These are phyloP conservation scores for Agrypnia vestita DNA, from an alignment of 1,140 invertebrate species.

Conservation along the genomic window DNA sequence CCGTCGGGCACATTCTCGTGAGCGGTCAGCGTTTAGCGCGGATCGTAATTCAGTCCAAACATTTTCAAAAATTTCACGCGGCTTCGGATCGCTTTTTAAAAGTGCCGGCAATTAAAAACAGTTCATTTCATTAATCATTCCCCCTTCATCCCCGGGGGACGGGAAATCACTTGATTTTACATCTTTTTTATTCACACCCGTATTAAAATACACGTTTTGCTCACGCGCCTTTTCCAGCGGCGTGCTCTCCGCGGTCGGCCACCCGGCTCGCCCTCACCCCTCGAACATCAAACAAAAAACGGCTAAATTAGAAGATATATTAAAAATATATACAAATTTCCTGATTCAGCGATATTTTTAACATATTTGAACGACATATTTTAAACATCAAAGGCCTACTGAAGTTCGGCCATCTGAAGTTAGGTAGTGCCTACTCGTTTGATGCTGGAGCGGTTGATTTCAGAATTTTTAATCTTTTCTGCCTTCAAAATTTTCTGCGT, in stretches of 20 bases:
- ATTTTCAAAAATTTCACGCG: constrained; percentile 24
- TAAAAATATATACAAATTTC: not conserved
- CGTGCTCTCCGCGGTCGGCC: not conserved
- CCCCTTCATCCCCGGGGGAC: constrained; percentile 8
- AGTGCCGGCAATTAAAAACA: constrained; percentile 32
- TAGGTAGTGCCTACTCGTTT: too few species aligned
- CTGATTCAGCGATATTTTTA: too few species aligned
- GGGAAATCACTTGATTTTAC: constrained; percentile 40
- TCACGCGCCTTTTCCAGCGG: not conserved
- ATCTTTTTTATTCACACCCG: constrained; percentile 30
- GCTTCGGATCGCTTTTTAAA: constrained; percentile 22
- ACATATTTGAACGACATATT: not conserved
- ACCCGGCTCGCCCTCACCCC: not conserved
- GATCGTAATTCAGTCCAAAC: constrained; percentile 9
- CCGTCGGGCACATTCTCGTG: not conserved
- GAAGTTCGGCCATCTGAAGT: too few species aligned
- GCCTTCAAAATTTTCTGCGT: too few species aligned
- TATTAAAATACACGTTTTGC: constrained; percentile 15
- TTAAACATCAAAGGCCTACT: not conserved
- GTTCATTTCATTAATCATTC: constrained; percentile 37
- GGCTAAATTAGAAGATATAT: not conserved
- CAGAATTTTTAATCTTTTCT: too few species aligned
- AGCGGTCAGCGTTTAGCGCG: constrained; percentile 6
- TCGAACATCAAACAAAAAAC: not conserved
- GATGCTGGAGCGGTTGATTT: too few species aligned